A percentile compares a stretch with the other conserved stretches of the same genome.
phyloP scores from a whole-genome alignment of 2,888 invertebrate species.

The Flexamia atlantica region DNA sequence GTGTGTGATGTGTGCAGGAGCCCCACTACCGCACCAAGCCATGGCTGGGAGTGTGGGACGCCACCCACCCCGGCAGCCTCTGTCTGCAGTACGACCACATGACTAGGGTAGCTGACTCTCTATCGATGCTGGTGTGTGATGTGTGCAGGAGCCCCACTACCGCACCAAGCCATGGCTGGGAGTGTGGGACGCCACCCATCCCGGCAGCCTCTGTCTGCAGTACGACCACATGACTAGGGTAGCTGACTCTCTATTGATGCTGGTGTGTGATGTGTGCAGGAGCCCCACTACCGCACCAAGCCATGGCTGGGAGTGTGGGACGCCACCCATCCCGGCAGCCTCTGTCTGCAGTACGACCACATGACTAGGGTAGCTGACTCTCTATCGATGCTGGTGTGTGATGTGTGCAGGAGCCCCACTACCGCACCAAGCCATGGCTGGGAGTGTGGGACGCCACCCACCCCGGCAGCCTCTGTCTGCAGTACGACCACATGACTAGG shows the following conservation, averaged over 20 bases:
- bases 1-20: conserved; percentile 25
- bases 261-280: conserved; percentile 32
- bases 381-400: conserved; percentile 72
- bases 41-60: conserved; percentile 83
- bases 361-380: conserved; percentile 69
- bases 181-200: conserved; percentile 82
- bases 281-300: conserved; percentile 71
- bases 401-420: conserved; percentile 33
- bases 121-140: conserved; percentile 63
- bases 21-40: conserved; percentile 73
- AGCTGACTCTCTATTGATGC: conserved; percentile 72
- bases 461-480: conserved; percentile 80
- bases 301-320: conserved; percentile 83
- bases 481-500: conserved; percentile 75
- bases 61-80: conserved; percentile 77
- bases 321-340: conserved; percentile 79
- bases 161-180: conserved; percentile 79
- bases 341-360: conserved; percentile 80
- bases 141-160: conserved; percentile 21
- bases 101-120: conserved; percentile 72
- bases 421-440: conserved; percentile 77
- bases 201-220: conserved; percentile 81
- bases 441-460: conserved; percentile 83
- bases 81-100: conserved; percentile 82
- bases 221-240: conserved; percentile 75